These are phyloP conservation scores for Magallana gigas DNA, from an alignment of 1,140 invertebrate species.

Conservation along the genomic window DNA sequence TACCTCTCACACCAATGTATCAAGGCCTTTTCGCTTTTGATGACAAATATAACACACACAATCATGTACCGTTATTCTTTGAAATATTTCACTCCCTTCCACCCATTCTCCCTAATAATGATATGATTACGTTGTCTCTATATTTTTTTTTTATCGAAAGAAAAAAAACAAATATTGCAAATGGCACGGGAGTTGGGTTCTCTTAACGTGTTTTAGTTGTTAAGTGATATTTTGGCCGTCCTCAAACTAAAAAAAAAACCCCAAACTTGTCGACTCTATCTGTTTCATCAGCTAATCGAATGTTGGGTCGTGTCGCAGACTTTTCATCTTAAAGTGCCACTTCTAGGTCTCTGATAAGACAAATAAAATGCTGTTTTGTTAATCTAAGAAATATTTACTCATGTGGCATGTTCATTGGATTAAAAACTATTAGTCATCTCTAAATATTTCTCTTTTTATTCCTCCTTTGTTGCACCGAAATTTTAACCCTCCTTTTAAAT, in stretches of 20 bases:
- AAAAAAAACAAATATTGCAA: neutral
- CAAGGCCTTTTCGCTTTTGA: too few relatives aligned
- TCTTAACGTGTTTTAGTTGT: slow-evolving; percentile 2
- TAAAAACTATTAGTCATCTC: slow-evolving; percentile 12
- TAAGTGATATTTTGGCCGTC: neutral
- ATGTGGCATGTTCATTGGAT: neutral
- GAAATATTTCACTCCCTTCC: too few relatives aligned
- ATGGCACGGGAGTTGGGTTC: neutral
- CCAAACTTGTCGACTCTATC: neutral
- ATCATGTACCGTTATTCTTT: too few relatives aligned
- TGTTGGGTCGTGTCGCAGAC: neutral
- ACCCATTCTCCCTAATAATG: too few relatives aligned
- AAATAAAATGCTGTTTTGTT: neutral
- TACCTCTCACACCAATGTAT: too few relatives aligned
- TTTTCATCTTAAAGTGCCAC: slow-evolving; percentile 14
- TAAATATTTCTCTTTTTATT: too few relatives aligned
- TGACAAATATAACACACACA: too few relatives aligned
- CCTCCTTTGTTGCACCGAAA: too few relatives aligned
- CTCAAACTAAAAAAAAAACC: neutral
- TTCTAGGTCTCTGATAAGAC: neutral
- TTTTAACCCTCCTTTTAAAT: too few relatives aligned
- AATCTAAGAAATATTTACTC: neutral
- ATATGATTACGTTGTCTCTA: too few relatives aligned
- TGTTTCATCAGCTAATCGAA: neutral
- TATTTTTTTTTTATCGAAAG: too few relatives aligned